Evolutionary conservation across 2,113 vertebrate genomes (phyloP).

Genomic region (Tichodroma muraria): DNA sequence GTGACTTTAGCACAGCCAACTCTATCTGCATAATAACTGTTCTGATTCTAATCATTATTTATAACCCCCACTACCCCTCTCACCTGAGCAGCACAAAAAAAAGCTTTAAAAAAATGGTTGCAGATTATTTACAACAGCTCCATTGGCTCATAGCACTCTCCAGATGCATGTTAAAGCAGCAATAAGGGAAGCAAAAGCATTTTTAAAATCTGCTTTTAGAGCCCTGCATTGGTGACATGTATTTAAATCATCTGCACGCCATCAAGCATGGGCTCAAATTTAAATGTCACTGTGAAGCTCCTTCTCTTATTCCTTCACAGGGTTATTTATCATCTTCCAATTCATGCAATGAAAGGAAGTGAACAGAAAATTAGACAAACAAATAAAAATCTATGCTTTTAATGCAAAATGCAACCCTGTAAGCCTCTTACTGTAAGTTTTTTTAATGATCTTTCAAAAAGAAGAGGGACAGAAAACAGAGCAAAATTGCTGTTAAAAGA

Average conservation of each 20-base stretch:
- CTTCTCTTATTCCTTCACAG: background rate
- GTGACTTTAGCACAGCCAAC: background rate
- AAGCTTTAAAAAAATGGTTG: background rate
- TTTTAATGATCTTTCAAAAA: background rate
- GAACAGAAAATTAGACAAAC: constrained; percentile 15
- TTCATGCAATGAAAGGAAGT: background rate
- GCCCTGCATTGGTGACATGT: background rate
- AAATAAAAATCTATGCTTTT: constrained; percentile 5
- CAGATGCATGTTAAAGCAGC: background rate
- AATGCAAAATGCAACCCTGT: constrained; percentile 15
- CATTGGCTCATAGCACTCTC: background rate
- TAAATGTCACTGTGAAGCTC: constrained; percentile 12
- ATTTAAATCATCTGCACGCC: constrained; percentile 46
- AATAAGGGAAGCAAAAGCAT: constrained; percentile 36
- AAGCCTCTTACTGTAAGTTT: background rate
- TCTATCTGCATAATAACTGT: background rate
- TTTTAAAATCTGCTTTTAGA: constrained; percentile 29
- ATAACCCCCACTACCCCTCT: background rate
- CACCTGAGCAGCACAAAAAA: background rate
- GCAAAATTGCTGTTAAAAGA: background rate
- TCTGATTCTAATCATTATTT: background rate
- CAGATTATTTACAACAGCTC: constrained; percentile 22
- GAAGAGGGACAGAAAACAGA: background rate
- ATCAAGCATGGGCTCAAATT: constrained; percentile 12
- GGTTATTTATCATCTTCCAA: constrained; percentile 29